These are phyloP conservation scores for Protomyctophum bolini DNA, from an alignment of 2,113 vertebrate genomes.

Conservation along the genomic window DNA sequence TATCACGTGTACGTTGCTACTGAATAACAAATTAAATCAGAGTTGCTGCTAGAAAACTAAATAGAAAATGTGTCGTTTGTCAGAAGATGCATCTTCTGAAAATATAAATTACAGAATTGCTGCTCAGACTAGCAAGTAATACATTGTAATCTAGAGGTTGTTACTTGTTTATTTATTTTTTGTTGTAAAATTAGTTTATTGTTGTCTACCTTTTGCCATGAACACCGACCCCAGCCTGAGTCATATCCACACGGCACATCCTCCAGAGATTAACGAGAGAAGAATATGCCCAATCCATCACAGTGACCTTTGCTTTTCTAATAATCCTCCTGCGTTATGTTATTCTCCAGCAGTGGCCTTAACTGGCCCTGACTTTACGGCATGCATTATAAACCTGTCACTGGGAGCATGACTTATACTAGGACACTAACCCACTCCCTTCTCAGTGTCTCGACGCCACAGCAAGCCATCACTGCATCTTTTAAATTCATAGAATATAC, in stretches of 20 bases:
- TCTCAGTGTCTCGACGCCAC: background rate
- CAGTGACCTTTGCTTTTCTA: constrained; percentile 50
- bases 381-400: constrained; percentile 51
- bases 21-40: background rate
- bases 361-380: constrained; percentile 3
- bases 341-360: constrained; percentile 5
- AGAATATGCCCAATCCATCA: constrained; percentile 21
- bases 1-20: background rate
- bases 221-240: background rate
- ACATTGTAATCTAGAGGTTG: background rate
- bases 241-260: background rate
- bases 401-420: constrained; percentile 5
- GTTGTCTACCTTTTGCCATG: background rate
- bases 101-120: no score
- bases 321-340: background rate
- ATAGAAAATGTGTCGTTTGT: no score
- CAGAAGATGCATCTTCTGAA: no score
- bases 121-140: no score
- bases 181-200: background rate
- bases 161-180: background rate
- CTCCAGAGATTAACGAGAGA: background rate
- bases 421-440: background rate
- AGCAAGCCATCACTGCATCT: background rate
- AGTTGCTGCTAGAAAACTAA: background rate
- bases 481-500: constrained; percentile 5